phyloP scores from a whole-genome alignment of 2,888 invertebrate genomes.

The Sesia bembeciformis region DNA sequence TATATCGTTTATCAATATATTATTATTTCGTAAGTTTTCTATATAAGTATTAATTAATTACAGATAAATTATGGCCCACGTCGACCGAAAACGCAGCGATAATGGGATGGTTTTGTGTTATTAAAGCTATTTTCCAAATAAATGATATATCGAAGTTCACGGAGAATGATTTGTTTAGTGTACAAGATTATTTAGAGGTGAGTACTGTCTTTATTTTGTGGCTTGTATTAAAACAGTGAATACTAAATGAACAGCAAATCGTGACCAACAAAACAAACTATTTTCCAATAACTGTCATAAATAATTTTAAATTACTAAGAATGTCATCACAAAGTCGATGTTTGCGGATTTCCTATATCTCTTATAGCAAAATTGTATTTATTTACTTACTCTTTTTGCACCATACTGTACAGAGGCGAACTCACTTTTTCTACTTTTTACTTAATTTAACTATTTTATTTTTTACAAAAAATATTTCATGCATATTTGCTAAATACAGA shows the following conservation, averaged over 20 bases:
- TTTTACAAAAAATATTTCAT: neutral
- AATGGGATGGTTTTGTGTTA: conserved; percentile 76
- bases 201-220: conserved; percentile 1
- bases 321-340: too few species aligned
- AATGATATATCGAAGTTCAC: conserved; percentile 47
- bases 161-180: conserved; percentile 47
- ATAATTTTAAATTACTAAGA: too few species aligned
- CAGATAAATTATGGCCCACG: conserved; percentile 74
- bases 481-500: too few species aligned
- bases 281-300: too few species aligned
- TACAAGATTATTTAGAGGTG: conserved; percentile 64
- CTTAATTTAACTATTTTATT: conserved; percentile 31
- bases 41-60: conserved; percentile 1
- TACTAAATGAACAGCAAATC: too few species aligned
- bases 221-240: too few species aligned
- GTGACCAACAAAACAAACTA: too few species aligned
- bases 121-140: conserved; percentile 70
- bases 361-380: too few species aligned
- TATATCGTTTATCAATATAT: neutral
- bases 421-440: neutral
- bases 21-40: neutral
- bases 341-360: too few species aligned
- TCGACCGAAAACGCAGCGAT: conserved; percentile 63
- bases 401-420: too few species aligned
- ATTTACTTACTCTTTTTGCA: too few species aligned